Conservation (phyloP, 2,888 invertebrate genomes). For the Zygaena filipendulae region DNA sequence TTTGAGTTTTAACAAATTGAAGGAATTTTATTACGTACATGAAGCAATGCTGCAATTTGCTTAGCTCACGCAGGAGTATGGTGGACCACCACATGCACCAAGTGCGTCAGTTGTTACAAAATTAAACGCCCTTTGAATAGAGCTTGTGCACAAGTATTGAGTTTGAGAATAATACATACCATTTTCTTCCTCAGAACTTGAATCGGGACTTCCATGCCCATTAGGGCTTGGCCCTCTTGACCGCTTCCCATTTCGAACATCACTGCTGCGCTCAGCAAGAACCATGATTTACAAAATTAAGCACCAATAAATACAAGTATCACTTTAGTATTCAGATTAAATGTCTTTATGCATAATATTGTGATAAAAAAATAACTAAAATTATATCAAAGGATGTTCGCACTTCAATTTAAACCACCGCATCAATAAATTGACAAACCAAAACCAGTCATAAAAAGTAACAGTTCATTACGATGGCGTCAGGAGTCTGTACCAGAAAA, state of each 20-base stretch:
- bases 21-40: no score
- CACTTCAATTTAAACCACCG: slow-evolving; percentile 66
- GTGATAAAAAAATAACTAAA: slow-evolving; percentile 16
- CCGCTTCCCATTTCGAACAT: slow-evolving; percentile 88
- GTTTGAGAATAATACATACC: slow-evolving; percentile 62
- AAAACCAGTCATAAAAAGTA: slow-evolving; percentile 31
- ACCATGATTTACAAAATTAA: slow-evolving; percentile 77
- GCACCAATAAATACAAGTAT: slow-evolving; percentile 30
- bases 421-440: slow-evolving; percentile 68
- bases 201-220: slow-evolving; percentile 81
- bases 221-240: slow-evolving; percentile 94
- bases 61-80: no score
- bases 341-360: slow-evolving; percentile 22
- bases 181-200: slow-evolving; percentile 89
- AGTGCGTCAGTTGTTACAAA: not conserved
- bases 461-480: slow-evolving; percentile 37
- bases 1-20: no score
- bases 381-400: slow-evolving; percentile 41
- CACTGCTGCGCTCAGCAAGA: slow-evolving; percentile 87
- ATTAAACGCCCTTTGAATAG: slow-evolving; percentile 4
- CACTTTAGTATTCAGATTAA: slow-evolving; percentile 27
- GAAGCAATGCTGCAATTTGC: no score
- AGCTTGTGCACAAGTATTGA: no score
- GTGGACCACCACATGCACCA: no score
- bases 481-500: no score